Conservation (phyloP, 2,113 vertebrate genomes). For the Prionailurus bengalensis region DNA sequence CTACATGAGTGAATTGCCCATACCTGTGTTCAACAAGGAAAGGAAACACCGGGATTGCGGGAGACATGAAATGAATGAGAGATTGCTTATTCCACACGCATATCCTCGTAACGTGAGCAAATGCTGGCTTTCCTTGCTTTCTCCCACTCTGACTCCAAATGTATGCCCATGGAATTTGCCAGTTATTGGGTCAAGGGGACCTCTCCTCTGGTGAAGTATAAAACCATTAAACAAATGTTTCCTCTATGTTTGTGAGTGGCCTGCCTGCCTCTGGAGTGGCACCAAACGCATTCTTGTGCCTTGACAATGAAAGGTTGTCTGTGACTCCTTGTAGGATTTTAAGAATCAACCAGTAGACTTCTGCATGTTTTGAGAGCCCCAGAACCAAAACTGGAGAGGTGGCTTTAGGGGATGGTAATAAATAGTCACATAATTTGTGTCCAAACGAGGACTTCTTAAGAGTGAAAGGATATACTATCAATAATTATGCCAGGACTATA, state of each 20-base stretch:
- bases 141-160: not conserved
- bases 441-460: not conserved
- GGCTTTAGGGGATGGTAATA: not conserved
- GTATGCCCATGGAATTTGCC: not conserved
- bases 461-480: not conserved
- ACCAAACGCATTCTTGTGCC: not conserved
- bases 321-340: not conserved
- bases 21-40: not conserved
- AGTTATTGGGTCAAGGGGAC: not conserved
- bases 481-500: not conserved
- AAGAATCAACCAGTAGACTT: not conserved
- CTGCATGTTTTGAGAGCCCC: slow-evolving; percentile 10
- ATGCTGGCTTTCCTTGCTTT: not conserved
- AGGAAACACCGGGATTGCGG: not conserved
- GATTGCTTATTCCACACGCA: not conserved
- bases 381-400: not conserved
- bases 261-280: not conserved
- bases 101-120: not conserved
- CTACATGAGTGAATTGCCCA: not conserved
- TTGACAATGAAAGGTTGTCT: not conserved
- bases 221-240: not conserved
- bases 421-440: not conserved
- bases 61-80: not conserved
- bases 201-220: not conserved
- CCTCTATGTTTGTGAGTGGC: not conserved